Evolutionary conservation across 1,140 invertebrate species (phyloP).

Genomic region (Lepidotrigona ventralis): DNA sequence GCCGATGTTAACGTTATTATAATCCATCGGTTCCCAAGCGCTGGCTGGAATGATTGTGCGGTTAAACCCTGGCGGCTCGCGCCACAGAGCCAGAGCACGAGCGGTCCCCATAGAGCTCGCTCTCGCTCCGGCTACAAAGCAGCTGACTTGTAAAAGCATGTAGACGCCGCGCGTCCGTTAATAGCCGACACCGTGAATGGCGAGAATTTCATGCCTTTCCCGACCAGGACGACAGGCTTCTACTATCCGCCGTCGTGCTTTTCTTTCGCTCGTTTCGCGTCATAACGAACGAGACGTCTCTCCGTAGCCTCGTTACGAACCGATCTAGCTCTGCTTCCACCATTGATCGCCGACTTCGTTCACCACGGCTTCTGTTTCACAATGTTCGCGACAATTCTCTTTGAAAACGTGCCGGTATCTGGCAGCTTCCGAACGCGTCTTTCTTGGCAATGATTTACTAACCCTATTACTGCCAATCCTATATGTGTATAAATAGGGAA

Average conservation of each 20-base stretch:
- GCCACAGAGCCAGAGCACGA: neutral
- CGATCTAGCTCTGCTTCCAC: slow-evolving; percentile 50
- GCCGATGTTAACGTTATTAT: slow-evolving; percentile 65
- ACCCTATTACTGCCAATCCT: too few species aligned
- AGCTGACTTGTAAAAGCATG: slow-evolving; percentile 68
- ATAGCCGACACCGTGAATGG: slow-evolving; percentile 68
- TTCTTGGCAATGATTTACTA: too few species aligned
- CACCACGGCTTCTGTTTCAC: neutral
- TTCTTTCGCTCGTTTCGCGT: slow-evolving; percentile 64
- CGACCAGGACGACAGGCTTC: slow-evolving; percentile 52
- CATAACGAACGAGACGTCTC: slow-evolving; percentile 68
- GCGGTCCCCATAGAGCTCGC: slow-evolving; percentile 55
- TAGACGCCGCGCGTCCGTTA: slow-evolving; percentile 64
- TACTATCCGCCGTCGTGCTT: slow-evolving; percentile 61
- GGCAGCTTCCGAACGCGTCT: too few species aligned
- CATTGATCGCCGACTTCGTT: neutral
- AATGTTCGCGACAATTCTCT: neutral
- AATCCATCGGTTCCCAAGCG: slow-evolving; percentile 58
- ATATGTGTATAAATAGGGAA: too few species aligned
- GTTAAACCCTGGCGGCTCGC: slow-evolving; percentile 30
- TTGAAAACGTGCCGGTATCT: neutral
- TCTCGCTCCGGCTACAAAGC: slow-evolving; percentile 56
- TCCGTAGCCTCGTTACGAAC: slow-evolving; percentile 48
- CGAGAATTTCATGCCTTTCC: slow-evolving; percentile 69
- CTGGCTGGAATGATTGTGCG: slow-evolving; percentile 63